Base-by-base conservation (phyloP, 2,888 invertebrate genomes). In the Mylabris sibirica region DNA sequence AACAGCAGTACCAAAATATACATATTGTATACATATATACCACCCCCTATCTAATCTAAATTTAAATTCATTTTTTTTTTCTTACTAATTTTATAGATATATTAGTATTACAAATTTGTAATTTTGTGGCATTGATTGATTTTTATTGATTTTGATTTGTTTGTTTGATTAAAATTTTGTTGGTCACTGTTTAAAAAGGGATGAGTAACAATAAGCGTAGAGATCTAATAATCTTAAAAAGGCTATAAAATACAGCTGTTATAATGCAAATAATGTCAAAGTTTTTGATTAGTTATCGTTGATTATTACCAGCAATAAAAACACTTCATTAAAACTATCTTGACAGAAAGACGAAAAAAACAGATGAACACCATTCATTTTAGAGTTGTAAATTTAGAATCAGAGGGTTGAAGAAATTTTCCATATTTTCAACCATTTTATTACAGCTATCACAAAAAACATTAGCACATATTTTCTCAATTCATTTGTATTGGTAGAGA, bases 211-310 rank as follows among this genome's bases (percentile, higher is more conserved):
- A 70, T 70, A 70, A 70, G 57, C 67, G 76, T 74, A 76, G 78
- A 80, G 79, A 79, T 77, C 79, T 79, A 79, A 80, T 80, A 78
- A 78, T 75, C 77, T 75, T 77, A 77, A 77, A 77, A 76, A 75
- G 76, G 77, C 77, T 78, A 77, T 80, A 80, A 80, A 79, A 75
- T 77, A 78, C 80, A 80, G 79, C 77, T 77, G 80, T 74, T 78
- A 77, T 76, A 76, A 78, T 78, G 78, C 76, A 78, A 78, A 78
- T 78, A 77, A 77, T 76, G 74, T 71, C 73, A 75, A 76, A 76
- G 71, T 75, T 76, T 76, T 72, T 73, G 72, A 76, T 75, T 76
- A 76, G 76, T 76, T 76, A 74, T 74, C 74, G 72, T 74, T 76
- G 71, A 72, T 69, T 67, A 30, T 63, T 44, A 44, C 44, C 44